Conservation (phyloP, 2,797 vertebrate genomes). For the Synanceia verrucosa region DNA sequence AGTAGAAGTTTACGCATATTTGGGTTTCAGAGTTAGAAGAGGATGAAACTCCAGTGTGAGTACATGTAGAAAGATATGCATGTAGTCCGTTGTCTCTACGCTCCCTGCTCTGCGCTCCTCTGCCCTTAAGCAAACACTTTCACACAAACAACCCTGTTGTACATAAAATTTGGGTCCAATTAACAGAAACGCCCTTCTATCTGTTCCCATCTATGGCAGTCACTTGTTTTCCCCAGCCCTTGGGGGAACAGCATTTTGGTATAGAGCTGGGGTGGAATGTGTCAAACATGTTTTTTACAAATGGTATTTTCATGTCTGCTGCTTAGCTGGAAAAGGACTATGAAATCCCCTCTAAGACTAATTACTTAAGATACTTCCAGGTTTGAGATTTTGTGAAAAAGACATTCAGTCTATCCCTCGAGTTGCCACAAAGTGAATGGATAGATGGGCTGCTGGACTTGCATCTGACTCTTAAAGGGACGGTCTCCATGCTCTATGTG, state of each 20-base stretch:
- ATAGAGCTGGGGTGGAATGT: neutral
- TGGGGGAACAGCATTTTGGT: too few species aligned
- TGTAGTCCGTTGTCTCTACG: neutral
- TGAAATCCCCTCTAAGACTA: too few species aligned
- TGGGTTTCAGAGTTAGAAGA: neutral
- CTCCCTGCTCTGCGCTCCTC: neutral
- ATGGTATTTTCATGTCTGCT: neutral
- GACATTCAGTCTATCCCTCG: too few species aligned
- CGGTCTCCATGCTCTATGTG: neutral
- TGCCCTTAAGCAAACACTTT: neutral
- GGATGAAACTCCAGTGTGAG: neutral
- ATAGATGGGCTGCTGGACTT: neutral
- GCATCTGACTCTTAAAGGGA: neutral
- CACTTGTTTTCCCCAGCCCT: neutral
- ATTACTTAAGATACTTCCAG: too few species aligned
- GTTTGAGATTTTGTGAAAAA: neutral
- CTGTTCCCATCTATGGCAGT: too few species aligned
- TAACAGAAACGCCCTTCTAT: too few species aligned
- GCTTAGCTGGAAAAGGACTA: too few species aligned
- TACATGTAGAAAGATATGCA: neutral
- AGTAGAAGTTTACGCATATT: too few species aligned
- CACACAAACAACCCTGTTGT: neutral
- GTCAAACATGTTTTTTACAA: neutral
- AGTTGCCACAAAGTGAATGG: neutral
- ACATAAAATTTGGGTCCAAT: neutral